Evolutionary conservation across 2,888 invertebrate genomes (phyloP).

Genomic region (Gymnoscelis rufifasciata): DNA sequence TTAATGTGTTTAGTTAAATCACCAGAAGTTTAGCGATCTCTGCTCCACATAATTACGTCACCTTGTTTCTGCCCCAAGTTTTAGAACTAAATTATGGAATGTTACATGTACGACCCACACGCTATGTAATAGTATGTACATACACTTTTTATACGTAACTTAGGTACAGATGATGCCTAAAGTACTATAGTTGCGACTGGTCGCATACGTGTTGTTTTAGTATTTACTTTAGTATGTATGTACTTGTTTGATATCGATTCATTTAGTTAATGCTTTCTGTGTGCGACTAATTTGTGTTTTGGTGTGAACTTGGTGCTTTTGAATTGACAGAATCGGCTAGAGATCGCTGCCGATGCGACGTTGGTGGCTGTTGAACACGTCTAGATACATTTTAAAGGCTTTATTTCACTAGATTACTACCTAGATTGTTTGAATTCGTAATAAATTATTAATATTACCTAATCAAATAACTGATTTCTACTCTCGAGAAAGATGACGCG

Average conservation of each 20-base stretch:
- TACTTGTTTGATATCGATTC: constrained; percentile 42
- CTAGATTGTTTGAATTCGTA: too few relatives aligned
- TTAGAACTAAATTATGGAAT: constrained; percentile 14
- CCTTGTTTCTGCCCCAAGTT: constrained; percentile 11
- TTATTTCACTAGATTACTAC: too few relatives aligned
- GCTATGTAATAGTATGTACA: constrained; percentile 45
- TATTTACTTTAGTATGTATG: constrained; percentile 27
- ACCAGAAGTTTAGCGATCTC: not conserved
- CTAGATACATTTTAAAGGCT: too few relatives aligned
- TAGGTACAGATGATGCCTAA: constrained; percentile 22
- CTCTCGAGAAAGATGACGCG: too few relatives aligned
- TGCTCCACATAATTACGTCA: not conserved
- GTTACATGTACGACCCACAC: constrained; percentile 25
- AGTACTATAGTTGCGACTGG: constrained; percentile 10
- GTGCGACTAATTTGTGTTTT: constrained; percentile 37
- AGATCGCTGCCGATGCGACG: too few relatives aligned
- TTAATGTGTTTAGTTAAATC: not conserved
- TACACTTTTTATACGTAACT: constrained; percentile 44
- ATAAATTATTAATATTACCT: too few relatives aligned
- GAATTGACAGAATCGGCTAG: constrained; percentile 6
- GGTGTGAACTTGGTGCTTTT: constrained; percentile 28
- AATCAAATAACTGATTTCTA: too few relatives aligned
- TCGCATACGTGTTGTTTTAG: constrained; percentile 6
- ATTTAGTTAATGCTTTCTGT: constrained; percentile 48
- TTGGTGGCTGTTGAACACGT: too few relatives aligned